A percentile compares a stretch with the other conserved stretches of the same genome.
phyloP scores from a whole-genome alignment of 2,888 invertebrate genomes.

The Eupithecia insigniata region DNA sequence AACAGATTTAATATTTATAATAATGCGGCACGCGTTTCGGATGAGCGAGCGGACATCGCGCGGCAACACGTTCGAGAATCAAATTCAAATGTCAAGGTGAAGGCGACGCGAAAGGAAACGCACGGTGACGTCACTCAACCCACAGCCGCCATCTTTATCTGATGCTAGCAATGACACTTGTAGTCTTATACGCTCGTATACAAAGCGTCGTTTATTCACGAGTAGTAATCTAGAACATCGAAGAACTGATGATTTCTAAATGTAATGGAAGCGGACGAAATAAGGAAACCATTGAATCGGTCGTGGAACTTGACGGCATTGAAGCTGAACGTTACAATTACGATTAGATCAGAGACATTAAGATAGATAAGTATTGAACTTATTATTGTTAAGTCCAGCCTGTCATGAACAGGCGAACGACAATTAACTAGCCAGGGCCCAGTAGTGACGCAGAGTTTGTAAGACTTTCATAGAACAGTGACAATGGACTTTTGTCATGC shows the following conservation, averaged over 20 bases:
- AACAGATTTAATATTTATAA: constrained; percentile 18
- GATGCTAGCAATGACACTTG: constrained; percentile 54
- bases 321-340: constrained; percentile 30
- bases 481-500: constrained; percentile 3
- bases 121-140: constrained; percentile 70
- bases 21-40: constrained; percentile 62
- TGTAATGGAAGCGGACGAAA: constrained; percentile 29
- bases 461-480: neutral
- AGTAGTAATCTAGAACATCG: constrained; percentile 53
- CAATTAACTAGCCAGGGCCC: neutral
- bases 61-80: constrained; percentile 73
- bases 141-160: constrained; percentile 67
- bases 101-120: constrained; percentile 78
- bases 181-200: constrained; percentile 50
- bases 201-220: constrained; percentile 58
- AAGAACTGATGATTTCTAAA: constrained; percentile 50
- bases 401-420: neutral
- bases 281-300: constrained; percentile 30
- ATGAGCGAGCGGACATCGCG: constrained; percentile 64
- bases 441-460: neutral
- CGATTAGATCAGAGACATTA: constrained; percentile 14
- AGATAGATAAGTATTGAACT: neutral
- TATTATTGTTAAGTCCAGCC: neutral
- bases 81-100: constrained; percentile 81
- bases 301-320: constrained; percentile 38